Conservation (phyloP, 2,113 vertebrate genomes). For the Phrynocephalus versicolor region DNA sequence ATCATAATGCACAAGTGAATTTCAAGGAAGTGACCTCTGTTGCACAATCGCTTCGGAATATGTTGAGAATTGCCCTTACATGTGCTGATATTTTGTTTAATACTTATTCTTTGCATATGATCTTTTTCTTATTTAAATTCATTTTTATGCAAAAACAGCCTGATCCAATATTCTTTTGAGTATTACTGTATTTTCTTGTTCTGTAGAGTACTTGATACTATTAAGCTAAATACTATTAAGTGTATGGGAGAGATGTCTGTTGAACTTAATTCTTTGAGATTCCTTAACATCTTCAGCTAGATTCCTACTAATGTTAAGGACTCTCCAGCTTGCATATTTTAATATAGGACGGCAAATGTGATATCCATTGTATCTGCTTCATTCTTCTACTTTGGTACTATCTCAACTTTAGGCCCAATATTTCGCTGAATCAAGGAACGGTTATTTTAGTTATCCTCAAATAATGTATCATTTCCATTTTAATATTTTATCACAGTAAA, state of each 20-base stretch:
- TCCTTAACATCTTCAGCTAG: constrained; percentile 39
- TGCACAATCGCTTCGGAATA: too few species aligned
- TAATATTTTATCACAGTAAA: background rate
- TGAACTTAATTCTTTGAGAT: constrained; percentile 47
- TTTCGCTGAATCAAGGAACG: background rate
- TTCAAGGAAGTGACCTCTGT: too few species aligned
- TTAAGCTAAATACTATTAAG: constrained; percentile 62
- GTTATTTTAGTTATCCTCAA: background rate
- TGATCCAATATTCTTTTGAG: too few species aligned
- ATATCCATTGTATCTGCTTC: constrained; percentile 33
- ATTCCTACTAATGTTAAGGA: constrained; percentile 32
- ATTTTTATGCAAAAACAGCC: constrained; percentile 70
- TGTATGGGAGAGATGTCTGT: constrained; percentile 52
- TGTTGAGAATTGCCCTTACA: too few species aligned
- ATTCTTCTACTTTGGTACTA: background rate
- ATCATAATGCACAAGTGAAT: too few species aligned
- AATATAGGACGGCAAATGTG: constrained; percentile 30
- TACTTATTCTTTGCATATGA: too few species aligned
- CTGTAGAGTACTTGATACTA: constrained; percentile 6
- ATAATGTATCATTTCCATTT: background rate
- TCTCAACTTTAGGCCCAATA: constrained; percentile 7
- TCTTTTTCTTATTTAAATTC: constrained; percentile 72
- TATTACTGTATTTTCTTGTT: constrained; percentile 36
- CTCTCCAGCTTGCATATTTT: constrained; percentile 35
- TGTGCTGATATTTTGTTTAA: too few species aligned